Evolutionary conservation across 2,888 invertebrate species (phyloP).

Genomic region (Griposia aprilina): DNA sequence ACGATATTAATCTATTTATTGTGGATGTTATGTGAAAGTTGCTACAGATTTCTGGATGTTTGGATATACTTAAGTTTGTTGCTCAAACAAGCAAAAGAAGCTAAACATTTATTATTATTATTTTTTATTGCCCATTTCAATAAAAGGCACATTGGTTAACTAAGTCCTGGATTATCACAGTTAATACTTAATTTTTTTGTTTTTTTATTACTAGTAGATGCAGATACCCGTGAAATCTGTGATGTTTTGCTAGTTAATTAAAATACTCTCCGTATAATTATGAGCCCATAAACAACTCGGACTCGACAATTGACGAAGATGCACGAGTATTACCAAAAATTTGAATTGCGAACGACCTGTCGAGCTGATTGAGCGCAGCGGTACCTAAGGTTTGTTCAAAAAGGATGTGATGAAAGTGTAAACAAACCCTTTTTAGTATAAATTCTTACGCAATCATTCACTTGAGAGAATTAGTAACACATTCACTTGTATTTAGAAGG

Average conservation of each 20-base stretch:
- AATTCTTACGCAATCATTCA: not conserved
- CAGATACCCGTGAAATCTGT: not conserved
- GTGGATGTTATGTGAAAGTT: constrained; percentile 6
- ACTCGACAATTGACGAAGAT: constrained; percentile 28
- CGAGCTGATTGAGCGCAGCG: not conserved
- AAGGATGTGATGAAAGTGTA: not conserved
- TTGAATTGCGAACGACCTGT: constrained; percentile 19
- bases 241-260: not conserved
- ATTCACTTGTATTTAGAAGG: too few relatives aligned
- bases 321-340: not conserved
- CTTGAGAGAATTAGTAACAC: too few relatives aligned
- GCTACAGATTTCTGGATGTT: not conserved
- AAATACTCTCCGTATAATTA: not conserved
- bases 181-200: too few relatives aligned
- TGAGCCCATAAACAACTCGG: constrained; percentile 14
- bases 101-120: too few relatives aligned
- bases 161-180: not conserved
- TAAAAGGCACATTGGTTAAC: not conserved
- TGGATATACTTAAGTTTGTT: not conserved
- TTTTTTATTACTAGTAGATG: not conserved
- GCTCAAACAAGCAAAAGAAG: not conserved
- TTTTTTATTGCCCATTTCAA: not conserved
- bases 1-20: not conserved
- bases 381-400: not conserved
- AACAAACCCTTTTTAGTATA: not conserved